Conservation (phyloP, 2,888 invertebrate genomes). For the Notodonta dromedarius region DNA sequence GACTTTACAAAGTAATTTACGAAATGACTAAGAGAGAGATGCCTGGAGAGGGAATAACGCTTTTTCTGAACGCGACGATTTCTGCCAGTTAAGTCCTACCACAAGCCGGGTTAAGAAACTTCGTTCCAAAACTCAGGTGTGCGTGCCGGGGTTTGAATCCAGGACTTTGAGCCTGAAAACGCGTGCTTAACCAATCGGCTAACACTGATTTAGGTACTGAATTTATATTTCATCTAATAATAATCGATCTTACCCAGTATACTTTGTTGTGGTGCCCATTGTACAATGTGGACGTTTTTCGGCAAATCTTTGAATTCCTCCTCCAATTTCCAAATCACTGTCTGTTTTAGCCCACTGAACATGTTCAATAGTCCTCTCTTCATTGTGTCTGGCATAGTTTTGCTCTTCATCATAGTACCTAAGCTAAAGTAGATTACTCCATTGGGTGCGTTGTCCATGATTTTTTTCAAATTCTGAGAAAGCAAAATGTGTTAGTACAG, state of each 20-base stretch:
- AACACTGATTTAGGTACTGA: too few species aligned
- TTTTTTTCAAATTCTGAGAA: slow-evolving; percentile 33
- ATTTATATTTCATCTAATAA: background rate
- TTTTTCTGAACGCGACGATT: too few species aligned
- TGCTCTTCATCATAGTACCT: slow-evolving; percentile 65
- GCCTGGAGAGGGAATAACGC: too few species aligned
- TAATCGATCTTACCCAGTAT: slow-evolving; percentile 52
- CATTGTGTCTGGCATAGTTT: slow-evolving; percentile 53
- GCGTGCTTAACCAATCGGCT: too few species aligned
- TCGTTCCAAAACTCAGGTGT: too few species aligned
- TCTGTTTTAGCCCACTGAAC: slow-evolving; percentile 67
- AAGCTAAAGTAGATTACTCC: slow-evolving; percentile 78
- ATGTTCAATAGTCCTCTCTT: slow-evolving; percentile 55
- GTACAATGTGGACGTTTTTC: slow-evolving; percentile 62
- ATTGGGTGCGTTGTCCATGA: slow-evolving; percentile 60
- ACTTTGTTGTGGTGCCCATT: slow-evolving; percentile 70
- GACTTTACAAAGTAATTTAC: too few species aligned
- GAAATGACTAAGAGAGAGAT: too few species aligned
- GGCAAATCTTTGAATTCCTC: slow-evolving; percentile 51
- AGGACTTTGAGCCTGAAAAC: too few species aligned
- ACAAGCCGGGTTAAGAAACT: too few species aligned
- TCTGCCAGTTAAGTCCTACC: too few species aligned
- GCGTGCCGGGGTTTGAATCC: too few species aligned
- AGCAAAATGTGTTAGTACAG: too few species aligned
- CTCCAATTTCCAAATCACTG: slow-evolving; percentile 76